Percentiles rank a stretch among this genome's conserved stretches.
Evolutionary conservation across 2,888 invertebrate genomes (phyloP).

Genomic region (Clistopyga incitator): DNA sequence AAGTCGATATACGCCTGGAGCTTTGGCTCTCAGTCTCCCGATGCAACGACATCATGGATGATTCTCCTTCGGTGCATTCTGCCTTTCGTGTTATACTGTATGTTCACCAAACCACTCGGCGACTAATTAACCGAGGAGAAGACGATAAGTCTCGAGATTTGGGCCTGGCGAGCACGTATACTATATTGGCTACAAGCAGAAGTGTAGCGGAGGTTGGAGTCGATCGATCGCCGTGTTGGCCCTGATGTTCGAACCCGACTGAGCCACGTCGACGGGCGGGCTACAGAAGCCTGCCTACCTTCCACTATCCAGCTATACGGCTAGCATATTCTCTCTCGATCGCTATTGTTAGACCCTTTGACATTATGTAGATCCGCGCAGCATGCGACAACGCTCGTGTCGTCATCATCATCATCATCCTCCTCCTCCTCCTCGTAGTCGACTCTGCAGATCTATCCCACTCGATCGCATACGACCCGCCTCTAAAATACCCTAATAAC

Average conservation of each 20-base stretch:
- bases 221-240: not conserved
- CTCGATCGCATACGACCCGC: constrained; percentile 8
- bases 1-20: not conserved
- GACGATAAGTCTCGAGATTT: constrained; percentile 43
- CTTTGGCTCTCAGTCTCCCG: not conserved
- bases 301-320: not conserved
- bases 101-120: not conserved
- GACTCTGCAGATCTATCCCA: constrained; percentile 1
- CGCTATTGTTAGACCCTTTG: constrained; percentile 74
- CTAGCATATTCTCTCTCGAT: constrained; percentile 21
- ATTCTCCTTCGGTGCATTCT: not conserved
- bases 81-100: not conserved
- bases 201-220: not conserved
- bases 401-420: constrained; percentile 6
- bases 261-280: constrained; percentile 21
- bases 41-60: constrained; percentile 8
- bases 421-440: not conserved
- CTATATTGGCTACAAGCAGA: not conserved
- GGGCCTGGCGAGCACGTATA: not conserved
- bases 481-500: constrained; percentile 8
- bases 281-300: not conserved
- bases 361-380: constrained; percentile 70
- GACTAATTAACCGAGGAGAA: constrained; percentile 27
- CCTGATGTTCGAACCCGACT: constrained; percentile 1
- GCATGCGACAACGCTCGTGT: constrained; percentile 20